Conservation (phyloP, 35 echinoderm and acorn worm genomes). For the Amphiura filiformis region DNA sequence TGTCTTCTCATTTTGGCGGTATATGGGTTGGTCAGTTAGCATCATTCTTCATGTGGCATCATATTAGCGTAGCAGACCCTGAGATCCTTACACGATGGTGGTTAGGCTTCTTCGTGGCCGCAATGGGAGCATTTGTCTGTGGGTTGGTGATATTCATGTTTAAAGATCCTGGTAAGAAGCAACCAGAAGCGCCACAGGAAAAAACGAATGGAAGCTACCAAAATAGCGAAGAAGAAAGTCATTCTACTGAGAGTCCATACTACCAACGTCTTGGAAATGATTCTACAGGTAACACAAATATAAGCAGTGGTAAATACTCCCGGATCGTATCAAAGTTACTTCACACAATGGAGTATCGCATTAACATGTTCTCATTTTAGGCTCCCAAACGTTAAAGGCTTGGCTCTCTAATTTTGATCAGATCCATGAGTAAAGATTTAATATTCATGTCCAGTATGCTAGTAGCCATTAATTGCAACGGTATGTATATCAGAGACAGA, state of each 20-base stretch:
- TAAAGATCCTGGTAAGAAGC: constrained; percentile 1
- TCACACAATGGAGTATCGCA: too few species aligned
- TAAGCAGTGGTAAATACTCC: too few species aligned
- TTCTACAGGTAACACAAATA: background rate
- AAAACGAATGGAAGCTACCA: background rate
- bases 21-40: constrained; percentile 11
- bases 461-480: too few species aligned
- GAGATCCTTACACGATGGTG: constrained; percentile 13
- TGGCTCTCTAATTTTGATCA: too few species aligned
- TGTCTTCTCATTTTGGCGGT: constrained; percentile 11
- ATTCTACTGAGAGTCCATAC: background rate
- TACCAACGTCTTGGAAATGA: background rate
- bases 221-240: too few species aligned
- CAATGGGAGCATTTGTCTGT: constrained; percentile 5
- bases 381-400: too few species aligned
- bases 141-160: constrained; percentile 32
- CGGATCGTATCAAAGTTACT: too few species aligned
- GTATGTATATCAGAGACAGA: too few species aligned
- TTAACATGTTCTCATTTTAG: too few species aligned
- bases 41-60: constrained; percentile 32
- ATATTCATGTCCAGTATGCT: too few species aligned
- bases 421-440: too few species aligned
- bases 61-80: background rate
- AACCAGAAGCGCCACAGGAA: background rate
- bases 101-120: constrained; percentile 24